These are phyloP conservation scores for Cavia porcellus DNA, from an alignment of 2,113 vertebrate genomes.

Conservation along the genomic window DNA sequence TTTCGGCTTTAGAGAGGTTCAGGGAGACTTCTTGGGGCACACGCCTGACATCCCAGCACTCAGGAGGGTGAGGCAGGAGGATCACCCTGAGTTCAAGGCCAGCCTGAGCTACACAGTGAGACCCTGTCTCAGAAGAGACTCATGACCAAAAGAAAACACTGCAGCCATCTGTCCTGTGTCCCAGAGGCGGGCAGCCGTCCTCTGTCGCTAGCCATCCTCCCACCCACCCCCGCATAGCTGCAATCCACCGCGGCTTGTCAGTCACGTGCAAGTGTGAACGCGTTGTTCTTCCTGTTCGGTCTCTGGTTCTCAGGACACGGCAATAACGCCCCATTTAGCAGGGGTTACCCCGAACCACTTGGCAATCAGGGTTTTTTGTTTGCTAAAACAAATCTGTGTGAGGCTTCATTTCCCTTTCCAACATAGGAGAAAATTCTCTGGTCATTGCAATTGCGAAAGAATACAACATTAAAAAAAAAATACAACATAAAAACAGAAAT, in stretches of 20 bases:
- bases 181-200: no score
- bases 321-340: background rate
- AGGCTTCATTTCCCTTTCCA: constrained; percentile 32
- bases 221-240: background rate
- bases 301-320: background rate
- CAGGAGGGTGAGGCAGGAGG: background rate
- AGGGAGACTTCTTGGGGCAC: background rate
- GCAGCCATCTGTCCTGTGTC: background rate
- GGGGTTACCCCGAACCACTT: background rate
- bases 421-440: constrained; percentile 33
- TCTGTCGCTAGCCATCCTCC: background rate
- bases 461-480: constrained; percentile 32
- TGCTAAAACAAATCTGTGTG: constrained; percentile 42
- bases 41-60: background rate
- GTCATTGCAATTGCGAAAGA: constrained; percentile 30
- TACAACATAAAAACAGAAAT: constrained; percentile 6
- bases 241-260: background rate
- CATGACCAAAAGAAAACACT: background rate
- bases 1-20: background rate
- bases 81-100: background rate
- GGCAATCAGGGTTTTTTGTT: constrained; percentile 18
- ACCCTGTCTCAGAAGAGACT: background rate
- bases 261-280: background rate
- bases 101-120: background rate
- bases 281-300: rapidly evolving